Evolutionary conservation across 1,140 invertebrate species (phyloP), one percentile per base, ranked within the genome.

Genomic region (Rhagoletis zephyria): DNA sequence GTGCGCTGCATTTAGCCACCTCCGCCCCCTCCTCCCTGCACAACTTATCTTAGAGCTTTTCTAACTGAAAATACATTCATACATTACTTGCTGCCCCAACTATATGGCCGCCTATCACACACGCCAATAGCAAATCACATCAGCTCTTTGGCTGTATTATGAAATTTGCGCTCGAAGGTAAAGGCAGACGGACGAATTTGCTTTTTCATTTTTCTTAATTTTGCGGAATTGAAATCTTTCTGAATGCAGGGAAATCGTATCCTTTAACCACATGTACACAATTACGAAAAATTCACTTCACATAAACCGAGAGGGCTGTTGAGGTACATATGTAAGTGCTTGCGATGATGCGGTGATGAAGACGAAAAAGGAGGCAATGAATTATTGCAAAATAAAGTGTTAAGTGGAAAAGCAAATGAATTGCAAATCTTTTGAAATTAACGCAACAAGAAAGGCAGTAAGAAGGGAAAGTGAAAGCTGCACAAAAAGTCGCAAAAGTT

Each of bases 391-490:
- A 81, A 81, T 81, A 81, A 81, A 81, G 48, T 56, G 45, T 81
- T 81, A 19, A 81, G 45, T 42, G 42, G 42, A 16, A 81, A 81
- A 81, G 74, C 51, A 81, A 74, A 74, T 81, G 74, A 51, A 56
- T 81, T 81, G 48, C 48, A 81, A 51, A 81, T 81, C 74, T 81
- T 56, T 81, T 51, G 16, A 81, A 81, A 81, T 19, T 56, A 56
- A 42, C 48, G 4, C 40, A 74, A 74, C 4, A 74, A 74, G 45
- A 70, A 70, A 70, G 14, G 10, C 2, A 45, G 10, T 6, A n/a
- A 45, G 14, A 48, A 74, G 42, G 67, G 16, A 74, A 74, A 74
- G 67, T 74, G 42, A 48, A 74, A 16, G 67, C 65, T 3, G 30
- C 12, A 65, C 19, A 42, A 74, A 14, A 16, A 5, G 12, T 45